Base-by-base conservation (phyloP, 2,888 invertebrate species). In the Spodoptera exigua region DNA sequence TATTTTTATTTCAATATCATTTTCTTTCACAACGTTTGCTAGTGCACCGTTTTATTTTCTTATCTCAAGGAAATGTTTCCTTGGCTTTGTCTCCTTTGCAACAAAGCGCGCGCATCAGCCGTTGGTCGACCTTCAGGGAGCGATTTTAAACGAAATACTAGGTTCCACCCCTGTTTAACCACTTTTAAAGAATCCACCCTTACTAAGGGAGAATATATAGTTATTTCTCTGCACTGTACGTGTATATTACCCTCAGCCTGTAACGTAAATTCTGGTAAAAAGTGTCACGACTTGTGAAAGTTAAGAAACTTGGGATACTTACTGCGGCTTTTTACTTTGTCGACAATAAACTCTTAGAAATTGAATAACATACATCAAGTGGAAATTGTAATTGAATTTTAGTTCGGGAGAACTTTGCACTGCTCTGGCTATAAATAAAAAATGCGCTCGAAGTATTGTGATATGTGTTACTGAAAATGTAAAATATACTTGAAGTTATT, bases 101-200 rank as follows among this genome's bases (percentile, higher is more conserved):
- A 85, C 86, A 86, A 85, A 89, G 83, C 75, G 77, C 77, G 76
- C 78, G 70, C 80, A 76, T 74, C 78, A 79, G 82, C 84, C 84
- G 75, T 73, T 69, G 76, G 70, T 79, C 78, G 81, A 83, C 82
- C 87, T 82, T 83, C 47, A 69, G 88, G 88, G 89, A 89, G 79
- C 85, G 76, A 85, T 87, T 89, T 82, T 84, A 83, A 83, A 84
- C 76, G 80, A 84, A 86, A 88, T 86, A 80, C 78, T 79, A 78
- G 76, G 81, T 77, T 78, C 76, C 61, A 75, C 68, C 70, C 74
- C 71, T 73, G 68, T 74, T 79, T 80, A 81, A 80, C 77, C 80
- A 80, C 61, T 72, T 70, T 65, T 64, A 68, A 75, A 76, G 73
- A 70, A 75, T 73, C 48, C 58, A 54, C 73, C 73, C 55, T 27